Evolutionary conservation across 2,797 vertebrate genomes (phyloP), one percentile per base, ranked within the genome.

Genomic region (Malacoctenus gilli): DNA sequence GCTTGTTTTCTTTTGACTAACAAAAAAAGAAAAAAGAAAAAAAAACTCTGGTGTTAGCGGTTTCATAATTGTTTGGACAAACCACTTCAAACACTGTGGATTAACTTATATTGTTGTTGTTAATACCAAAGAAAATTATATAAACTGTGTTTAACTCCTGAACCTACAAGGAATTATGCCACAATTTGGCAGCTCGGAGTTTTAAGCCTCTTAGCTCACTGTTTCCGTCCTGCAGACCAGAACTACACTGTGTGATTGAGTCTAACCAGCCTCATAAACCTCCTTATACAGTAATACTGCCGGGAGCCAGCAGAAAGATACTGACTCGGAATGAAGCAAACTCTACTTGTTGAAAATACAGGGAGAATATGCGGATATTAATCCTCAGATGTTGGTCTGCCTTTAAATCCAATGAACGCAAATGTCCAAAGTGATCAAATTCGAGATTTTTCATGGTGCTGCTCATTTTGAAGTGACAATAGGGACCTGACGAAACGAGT

Each of bases 171-270:
- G 10, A 64, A 41, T 14, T 11, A 19, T 38, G 3, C 32, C 4
- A 6, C 8, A 40, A 23, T 13, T 18, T 2, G 11, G 19, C 20
- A 46, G 28, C 34, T 56, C 51, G 19, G 16, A 22, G 15, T 16
- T 54, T 49, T 44, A 28, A 39, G 15, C 43, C 14, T 22, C 14
- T 51, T 46, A 21, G 2, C 56, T 42, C 8, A 1, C 13, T 31
- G 21, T 35, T 70, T 44, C 8, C 14, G 14, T 43, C 55, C 8
- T 20, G 5, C 13, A 19, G 10, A 31, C 39, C 40, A 31, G 15
- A 37, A 44, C 14, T 43, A 28, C 10, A 28, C 48, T 32, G 4
- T 10, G 3, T 41, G 31, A 43, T n/a, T 56, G 14, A 41, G 1
- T 60, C 9, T 18, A 36, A 25, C 25, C 0, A 9, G 8, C 43